Base-by-base conservation (phyloP, 2,797 vertebrate genomes). In the Momotus momota region DNA sequence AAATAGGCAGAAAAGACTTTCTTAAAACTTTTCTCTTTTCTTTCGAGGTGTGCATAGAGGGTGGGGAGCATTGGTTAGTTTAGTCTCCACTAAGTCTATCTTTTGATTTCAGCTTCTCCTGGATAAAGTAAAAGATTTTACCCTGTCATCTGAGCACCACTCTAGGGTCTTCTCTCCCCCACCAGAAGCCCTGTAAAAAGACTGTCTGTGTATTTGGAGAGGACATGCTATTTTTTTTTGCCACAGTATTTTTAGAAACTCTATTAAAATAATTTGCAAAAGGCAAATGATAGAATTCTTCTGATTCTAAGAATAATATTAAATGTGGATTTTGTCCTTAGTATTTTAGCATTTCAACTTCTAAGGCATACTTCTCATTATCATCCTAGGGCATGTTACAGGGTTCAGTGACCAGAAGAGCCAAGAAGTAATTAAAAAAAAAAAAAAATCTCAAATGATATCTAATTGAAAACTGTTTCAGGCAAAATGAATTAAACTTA, bases 401-500 rank as follows among this genome's bases (percentile, higher is more conserved):
- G 93, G 97, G 94, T 60, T 96, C 96, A 96, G 88, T 97, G 96
- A 98, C 97, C 97, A 97, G 94, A 96, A 97, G 92, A 65, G 57
- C 94, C 88, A 95, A 97, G 95, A 97, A 96, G 94, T 96, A 96
- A 97, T 97, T 98, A 95, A 95, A 96, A 96, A 96, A 96, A 48
- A 48, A 96, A 85, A 96, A 35, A 29, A 96, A 88, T 94, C 97
- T 97, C 94, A 96, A 97, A 97, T 97, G 94, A 94, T 96, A 97
- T 94, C 88, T 97, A 98, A 98, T 98, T 98, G 97, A 98, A 98
- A 97, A 97, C 78, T 66, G 97, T 98, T 98, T 94, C 94, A 95
- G 94, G 96, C 95, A 97, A 96, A 97, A 97, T 96, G 91, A 96
- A 97, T 97, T 97, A 97, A 98, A 97, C 83, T 87, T 96, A 94